These are phyloP conservation scores for Bactericera cockerelli DNA, from an alignment of 1,140 invertebrate species.

Conservation along the genomic window DNA sequence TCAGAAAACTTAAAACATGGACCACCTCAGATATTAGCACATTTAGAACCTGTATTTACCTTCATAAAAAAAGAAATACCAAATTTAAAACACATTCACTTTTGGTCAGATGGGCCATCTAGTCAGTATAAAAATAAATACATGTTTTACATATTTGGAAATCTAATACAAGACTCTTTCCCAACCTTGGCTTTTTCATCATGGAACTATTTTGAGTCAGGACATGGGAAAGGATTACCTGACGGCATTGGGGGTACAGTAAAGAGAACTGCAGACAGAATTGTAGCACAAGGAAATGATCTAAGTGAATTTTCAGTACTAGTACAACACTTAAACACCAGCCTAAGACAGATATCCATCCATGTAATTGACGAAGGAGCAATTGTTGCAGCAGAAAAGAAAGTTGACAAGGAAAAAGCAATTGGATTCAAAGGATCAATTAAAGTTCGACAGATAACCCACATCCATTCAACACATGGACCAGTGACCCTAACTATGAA, in stretches of 20 bases:
- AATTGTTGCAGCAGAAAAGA: no score
- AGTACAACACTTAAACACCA: no score
- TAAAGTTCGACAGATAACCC: no score
- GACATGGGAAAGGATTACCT: slow-evolving; percentile 32
- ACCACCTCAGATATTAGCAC: slow-evolving; percentile 27
- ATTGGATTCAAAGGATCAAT: no score
- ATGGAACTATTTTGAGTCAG: slow-evolving; percentile 31
- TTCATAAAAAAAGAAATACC: slow-evolving; percentile 19
- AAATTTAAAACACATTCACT: slow-evolving; percentile 15
- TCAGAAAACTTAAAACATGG: slow-evolving; percentile 26
- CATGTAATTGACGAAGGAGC: no score
- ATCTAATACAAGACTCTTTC: slow-evolving; percentile 2
- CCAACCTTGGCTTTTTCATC: slow-evolving; percentile 20
- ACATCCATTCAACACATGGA: no score
- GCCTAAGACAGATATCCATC: no score
- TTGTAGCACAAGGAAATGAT: slow-evolving; percentile 26
- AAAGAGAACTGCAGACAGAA: slow-evolving; percentile 28
- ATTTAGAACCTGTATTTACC: slow-evolving; percentile 25
- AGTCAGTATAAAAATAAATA: no score
- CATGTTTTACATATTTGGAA: slow-evolving; percentile 17
- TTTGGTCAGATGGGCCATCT: slow-evolving; percentile 19
- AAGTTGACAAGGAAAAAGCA: no score
- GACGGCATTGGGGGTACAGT: slow-evolving; percentile 30
- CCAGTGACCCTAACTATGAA: no score
- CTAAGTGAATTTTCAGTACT: no score